Evolutionary conservation across 2,113 vertebrate genomes (phyloP).

Genomic region (Anas platyrhynchos): DNA sequence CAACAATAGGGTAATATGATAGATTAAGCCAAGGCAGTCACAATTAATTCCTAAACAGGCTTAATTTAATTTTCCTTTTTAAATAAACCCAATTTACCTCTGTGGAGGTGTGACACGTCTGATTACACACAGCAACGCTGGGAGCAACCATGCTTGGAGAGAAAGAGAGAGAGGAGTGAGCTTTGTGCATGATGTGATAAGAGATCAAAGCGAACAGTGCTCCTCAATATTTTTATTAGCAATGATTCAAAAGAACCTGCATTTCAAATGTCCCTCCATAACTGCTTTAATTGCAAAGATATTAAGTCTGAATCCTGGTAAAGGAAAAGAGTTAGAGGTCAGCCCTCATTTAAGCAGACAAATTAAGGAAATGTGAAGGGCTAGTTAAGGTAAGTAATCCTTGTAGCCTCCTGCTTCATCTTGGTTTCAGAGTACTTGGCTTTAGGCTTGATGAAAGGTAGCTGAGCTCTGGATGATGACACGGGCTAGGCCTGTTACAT

Average conservation of each 20-base stretch:
- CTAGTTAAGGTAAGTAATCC: constrained; percentile 19
- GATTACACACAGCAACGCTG: constrained; percentile 59
- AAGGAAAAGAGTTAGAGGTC: constrained; percentile 13
- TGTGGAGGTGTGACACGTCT: constrained; percentile 68
- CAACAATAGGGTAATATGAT: constrained; percentile 65
- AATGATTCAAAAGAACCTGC: constrained; percentile 49
- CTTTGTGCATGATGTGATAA: not conserved
- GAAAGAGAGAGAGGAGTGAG: not conserved
- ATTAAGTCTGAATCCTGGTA: constrained; percentile 29
- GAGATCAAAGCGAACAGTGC: constrained; percentile 66
- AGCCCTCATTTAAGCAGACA: not conserved
- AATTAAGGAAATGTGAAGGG: constrained; percentile 38
- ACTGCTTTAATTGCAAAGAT: constrained; percentile 66
- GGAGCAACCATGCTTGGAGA: not conserved
- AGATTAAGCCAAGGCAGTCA: constrained; percentile 62
- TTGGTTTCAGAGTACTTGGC: not conserved
- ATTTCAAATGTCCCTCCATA: constrained; percentile 32
- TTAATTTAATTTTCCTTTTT: constrained; percentile 79
- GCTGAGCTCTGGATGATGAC: not conserved
- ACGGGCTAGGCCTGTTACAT: not conserved
- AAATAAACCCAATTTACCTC: constrained; percentile 76
- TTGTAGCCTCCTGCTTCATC: not conserved
- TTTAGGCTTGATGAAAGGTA: not conserved
- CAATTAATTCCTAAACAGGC: constrained; percentile 72
- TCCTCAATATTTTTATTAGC: constrained; percentile 29